These are phyloP conservation scores for Poeciliopsis turrubarensis DNA, from an alignment of 2,113 vertebrate species.

Conservation along the genomic window DNA sequence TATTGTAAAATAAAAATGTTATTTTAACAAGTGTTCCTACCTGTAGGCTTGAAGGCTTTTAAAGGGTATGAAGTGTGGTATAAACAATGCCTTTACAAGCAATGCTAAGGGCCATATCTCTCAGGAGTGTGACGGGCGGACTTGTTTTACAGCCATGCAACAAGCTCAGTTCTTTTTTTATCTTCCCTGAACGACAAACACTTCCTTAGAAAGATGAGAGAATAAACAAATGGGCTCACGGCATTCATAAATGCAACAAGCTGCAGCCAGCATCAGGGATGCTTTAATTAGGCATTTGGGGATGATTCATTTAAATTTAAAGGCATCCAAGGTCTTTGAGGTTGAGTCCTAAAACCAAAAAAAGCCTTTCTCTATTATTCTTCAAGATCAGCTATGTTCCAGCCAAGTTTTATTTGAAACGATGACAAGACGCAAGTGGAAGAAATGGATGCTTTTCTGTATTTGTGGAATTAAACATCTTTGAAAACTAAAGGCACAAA, in stretches of 20 bases:
- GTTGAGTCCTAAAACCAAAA: conserved; percentile 27
- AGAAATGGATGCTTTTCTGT: not conserved
- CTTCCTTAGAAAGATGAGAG: conserved; percentile 49
- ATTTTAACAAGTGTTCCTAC: conserved; percentile 63
- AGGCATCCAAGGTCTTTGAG: conserved; percentile 32
- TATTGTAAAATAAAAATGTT: conserved; percentile 50
- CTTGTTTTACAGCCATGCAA: conserved; percentile 62
- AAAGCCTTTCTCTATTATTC: conserved; percentile 20
- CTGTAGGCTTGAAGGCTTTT: conserved; percentile 55
- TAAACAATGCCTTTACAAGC: conserved; percentile 67
- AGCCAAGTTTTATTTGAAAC: conserved; percentile 39
- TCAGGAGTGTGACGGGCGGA: conserved; percentile 34
- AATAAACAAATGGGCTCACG: conserved; percentile 61
- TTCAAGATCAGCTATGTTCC: conserved; percentile 34
- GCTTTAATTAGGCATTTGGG: conserved; percentile 68
- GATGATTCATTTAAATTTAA: conserved; percentile 44
- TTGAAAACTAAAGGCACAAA: conserved; percentile 4
- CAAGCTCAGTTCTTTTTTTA: conserved; percentile 55
- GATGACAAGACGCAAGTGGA: conserved; percentile 16
- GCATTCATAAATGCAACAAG: conserved; percentile 58
- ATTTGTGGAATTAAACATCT: conserved; percentile 17
- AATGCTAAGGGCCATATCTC: conserved; percentile 53
- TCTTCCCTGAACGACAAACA: conserved; percentile 51
- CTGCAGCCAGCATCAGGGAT: conserved; percentile 22
- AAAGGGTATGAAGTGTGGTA: conserved; percentile 67